Evolutionary conservation across 1,140 invertebrate genomes (phyloP).

Genomic region (Procambarus clarkii): DNA sequence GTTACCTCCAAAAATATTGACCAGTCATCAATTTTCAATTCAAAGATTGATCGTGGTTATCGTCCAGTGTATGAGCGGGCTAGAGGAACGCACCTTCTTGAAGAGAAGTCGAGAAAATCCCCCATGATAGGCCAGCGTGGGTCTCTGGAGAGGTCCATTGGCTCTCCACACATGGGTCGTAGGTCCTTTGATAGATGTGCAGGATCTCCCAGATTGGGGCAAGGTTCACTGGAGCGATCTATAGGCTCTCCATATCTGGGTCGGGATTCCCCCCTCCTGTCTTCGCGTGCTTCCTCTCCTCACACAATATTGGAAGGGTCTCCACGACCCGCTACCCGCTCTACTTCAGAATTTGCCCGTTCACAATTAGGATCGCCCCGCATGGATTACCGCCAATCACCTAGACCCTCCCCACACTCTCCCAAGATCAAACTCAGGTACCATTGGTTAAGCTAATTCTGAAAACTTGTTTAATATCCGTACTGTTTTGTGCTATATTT

Average conservation of each 20-base stretch:
- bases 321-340: constrained; percentile 65
- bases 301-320: constrained; percentile 65
- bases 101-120: constrained; percentile 40
- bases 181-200: constrained; percentile 57
- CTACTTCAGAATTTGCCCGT: constrained; percentile 69
- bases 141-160: constrained; percentile 56
- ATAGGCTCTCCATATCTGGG: constrained; percentile 63
- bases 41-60: constrained; percentile 8
- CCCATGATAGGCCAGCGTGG: constrained; percentile 44
- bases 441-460: not conserved
- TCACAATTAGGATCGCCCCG: constrained; percentile 67
- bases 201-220: constrained; percentile 61
- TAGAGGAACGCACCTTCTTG: constrained; percentile 57
- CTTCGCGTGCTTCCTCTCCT: constrained; percentile 67
- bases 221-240: constrained; percentile 54
- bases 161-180: constrained; percentile 52
- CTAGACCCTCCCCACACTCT: constrained; percentile 70
- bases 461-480: not conserved
- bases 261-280: constrained; percentile 63
- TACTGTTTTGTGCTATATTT: no score
- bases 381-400: constrained; percentile 65
- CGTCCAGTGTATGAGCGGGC: constrained; percentile 55
- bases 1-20: constrained; percentile 24
- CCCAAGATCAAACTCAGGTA: constrained; percentile 72
- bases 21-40: not conserved